Conservation (phyloP, 2,113 vertebrate genomes). For the Microcebus lehilahytsara region DNA sequence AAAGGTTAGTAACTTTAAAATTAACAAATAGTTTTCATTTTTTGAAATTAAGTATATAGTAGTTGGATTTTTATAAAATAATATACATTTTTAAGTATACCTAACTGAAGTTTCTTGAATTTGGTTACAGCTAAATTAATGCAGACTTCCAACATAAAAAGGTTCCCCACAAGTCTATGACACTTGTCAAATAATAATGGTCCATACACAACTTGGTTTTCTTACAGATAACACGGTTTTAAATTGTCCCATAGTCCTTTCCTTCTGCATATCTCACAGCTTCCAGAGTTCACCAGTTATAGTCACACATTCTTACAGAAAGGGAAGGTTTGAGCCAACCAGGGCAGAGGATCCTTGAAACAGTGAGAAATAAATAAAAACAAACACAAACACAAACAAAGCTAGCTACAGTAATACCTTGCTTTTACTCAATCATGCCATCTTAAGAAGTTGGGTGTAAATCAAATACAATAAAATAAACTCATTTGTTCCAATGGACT, state of each 20-base stretch:
- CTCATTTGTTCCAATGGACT: slow-evolving; percentile 10
- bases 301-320: neutral
- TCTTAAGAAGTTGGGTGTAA: neutral
- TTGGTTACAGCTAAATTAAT: too few relatives aligned
- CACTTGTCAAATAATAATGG: slow-evolving; percentile 5
- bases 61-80: too few relatives aligned
- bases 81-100: too few relatives aligned
- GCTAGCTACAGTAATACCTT: neutral
- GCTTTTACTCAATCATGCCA: neutral
- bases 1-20: too few relatives aligned
- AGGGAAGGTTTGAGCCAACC: neutral
- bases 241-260: neutral
- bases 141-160: too few relatives aligned
- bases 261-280: neutral
- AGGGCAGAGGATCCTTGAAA: neutral
- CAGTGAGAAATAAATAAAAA: neutral
- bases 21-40: too few relatives aligned
- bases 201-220: neutral
- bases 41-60: too few relatives aligned
- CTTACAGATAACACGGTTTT: slow-evolving; percentile 23
- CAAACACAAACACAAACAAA: slow-evolving; percentile 13
- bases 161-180: neutral
- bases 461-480: slow-evolving; percentile 42
- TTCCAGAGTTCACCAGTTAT: neutral
- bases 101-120: too few relatives aligned